These are phyloP conservation scores for Parus major DNA, from an alignment of 2,113 vertebrate species.

Conservation along the genomic window DNA sequence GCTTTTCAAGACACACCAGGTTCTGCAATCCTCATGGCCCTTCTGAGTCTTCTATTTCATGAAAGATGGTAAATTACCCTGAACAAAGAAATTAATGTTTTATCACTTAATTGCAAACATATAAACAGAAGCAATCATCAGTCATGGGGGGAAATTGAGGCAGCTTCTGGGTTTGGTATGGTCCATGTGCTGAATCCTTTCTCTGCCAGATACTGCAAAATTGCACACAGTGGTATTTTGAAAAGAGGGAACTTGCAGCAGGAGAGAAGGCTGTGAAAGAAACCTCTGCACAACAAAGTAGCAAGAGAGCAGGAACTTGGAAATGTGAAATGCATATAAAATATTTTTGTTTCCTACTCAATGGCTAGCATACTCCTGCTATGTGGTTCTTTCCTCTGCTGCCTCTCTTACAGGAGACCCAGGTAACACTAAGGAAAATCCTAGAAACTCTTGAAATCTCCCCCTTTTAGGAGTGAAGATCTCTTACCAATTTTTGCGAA, in stretches of 20 bases:
- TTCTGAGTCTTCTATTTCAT: neutral
- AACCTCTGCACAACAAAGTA: neutral
- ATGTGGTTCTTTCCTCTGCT: neutral
- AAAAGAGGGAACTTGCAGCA: neutral
- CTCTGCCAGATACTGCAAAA: neutral
- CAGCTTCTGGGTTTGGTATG: neutral
- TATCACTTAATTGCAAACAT: neutral
- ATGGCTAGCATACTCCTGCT: neutral
- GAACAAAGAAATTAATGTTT: neutral
- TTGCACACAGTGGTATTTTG: neutral
- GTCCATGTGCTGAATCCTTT: neutral
- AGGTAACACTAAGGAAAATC: neutral
- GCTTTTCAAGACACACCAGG: neutral
- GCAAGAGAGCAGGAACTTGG: neutral
- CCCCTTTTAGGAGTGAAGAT: neutral
- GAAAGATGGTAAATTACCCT: neutral
- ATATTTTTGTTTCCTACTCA: neutral
- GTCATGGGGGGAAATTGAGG: neutral
- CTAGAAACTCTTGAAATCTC: neutral
- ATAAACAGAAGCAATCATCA: neutral
- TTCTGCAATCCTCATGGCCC: neutral
- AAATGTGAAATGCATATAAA: neutral
- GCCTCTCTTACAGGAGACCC: neutral
- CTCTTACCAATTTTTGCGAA: conserved; percentile 32
- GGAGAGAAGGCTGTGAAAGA: neutral